Evolutionary conservation across 2,888 invertebrate species (phyloP).

Genomic region (Steinernema carpocapsae): DNA sequence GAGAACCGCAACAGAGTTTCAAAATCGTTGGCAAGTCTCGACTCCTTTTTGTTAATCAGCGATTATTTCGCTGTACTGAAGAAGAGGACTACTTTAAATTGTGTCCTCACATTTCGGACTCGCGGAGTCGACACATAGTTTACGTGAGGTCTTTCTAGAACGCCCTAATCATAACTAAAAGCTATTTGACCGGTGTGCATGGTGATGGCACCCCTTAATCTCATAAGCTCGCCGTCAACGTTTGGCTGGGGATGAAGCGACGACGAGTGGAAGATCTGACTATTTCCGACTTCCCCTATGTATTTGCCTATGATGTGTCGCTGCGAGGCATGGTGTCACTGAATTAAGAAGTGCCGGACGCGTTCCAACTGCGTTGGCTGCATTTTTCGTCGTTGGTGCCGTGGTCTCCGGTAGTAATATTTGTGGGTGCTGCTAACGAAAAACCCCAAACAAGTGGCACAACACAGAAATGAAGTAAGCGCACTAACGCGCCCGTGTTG

Average conservation of each 20-base stretch:
- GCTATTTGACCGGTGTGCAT: slow-evolving; percentile 16
- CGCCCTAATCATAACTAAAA: neutral
- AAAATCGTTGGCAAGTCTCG: too few relatives aligned
- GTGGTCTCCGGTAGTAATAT: neutral
- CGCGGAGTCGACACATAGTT: too few relatives aligned
- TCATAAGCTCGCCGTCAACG: slow-evolving; percentile 19
- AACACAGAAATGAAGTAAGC: neutral
- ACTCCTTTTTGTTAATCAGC: too few relatives aligned
- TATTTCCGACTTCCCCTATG: neutral
- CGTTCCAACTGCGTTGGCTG: neutral
- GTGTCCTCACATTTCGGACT: too few relatives aligned
- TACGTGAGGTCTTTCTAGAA: too few relatives aligned
- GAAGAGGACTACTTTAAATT: too few relatives aligned
- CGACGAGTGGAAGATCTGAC: neutral
- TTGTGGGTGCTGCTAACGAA: neutral
- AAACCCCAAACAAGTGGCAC: neutral
- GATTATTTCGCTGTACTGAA: too few relatives aligned
- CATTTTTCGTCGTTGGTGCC: neutral
- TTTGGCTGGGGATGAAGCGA: slow-evolving; percentile 10
- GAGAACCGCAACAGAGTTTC: too few relatives aligned
- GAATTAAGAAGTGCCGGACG: slow-evolving; percentile 11
- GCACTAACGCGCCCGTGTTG: neutral
- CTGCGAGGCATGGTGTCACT: slow-evolving; percentile 1
- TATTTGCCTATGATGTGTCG: neutral
- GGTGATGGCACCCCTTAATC: slow-evolving; percentile 21